Conservation (phyloP, 1,140 invertebrate genomes). For the Trachymyrmex septentrionalis region DNA sequence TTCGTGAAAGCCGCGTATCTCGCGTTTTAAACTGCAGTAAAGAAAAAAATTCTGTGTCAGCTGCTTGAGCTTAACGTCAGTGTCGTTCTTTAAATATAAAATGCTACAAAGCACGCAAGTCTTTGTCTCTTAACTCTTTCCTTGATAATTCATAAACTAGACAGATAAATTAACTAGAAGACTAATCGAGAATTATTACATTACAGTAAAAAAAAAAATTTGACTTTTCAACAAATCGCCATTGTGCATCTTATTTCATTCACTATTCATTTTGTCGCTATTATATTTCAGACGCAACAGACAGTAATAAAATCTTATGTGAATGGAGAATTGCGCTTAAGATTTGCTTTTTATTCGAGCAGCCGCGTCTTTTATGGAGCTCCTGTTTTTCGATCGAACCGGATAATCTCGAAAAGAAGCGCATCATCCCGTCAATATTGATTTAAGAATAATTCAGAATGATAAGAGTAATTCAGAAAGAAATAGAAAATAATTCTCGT, state of each 20-base stretch:
- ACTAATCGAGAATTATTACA: neutral
- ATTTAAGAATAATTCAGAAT: neutral
- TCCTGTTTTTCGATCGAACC: neutral
- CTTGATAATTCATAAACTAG: neutral
- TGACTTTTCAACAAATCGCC: neutral
- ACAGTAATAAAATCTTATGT: neutral
- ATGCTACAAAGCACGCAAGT: neutral
- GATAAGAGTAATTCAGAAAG: neutral
- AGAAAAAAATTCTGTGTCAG: slow-evolving; percentile 39
- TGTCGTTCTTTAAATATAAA: slow-evolving; percentile 48
- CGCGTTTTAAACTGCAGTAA: slow-evolving; percentile 58
- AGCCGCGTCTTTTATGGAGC: neutral
- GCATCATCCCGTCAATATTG: neutral
- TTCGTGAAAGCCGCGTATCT: slow-evolving; percentile 76
- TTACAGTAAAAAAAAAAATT: neutral
- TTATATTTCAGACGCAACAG: slow-evolving; percentile 3
- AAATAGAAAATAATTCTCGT: neutral
- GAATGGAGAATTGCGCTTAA: slow-evolving; percentile 30
- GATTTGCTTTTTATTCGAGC: neutral
- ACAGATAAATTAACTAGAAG: neutral
- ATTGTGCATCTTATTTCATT: slow-evolving; percentile 8
- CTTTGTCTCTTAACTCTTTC: neutral
- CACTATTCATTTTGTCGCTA: neutral
- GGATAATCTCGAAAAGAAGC: slow-evolving; percentile 17
- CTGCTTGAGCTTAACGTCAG: slow-evolving; percentile 63